phyloP scores from a whole-genome alignment of 2,113 vertebrate species.

The Rafetus swinhoei region DNA sequence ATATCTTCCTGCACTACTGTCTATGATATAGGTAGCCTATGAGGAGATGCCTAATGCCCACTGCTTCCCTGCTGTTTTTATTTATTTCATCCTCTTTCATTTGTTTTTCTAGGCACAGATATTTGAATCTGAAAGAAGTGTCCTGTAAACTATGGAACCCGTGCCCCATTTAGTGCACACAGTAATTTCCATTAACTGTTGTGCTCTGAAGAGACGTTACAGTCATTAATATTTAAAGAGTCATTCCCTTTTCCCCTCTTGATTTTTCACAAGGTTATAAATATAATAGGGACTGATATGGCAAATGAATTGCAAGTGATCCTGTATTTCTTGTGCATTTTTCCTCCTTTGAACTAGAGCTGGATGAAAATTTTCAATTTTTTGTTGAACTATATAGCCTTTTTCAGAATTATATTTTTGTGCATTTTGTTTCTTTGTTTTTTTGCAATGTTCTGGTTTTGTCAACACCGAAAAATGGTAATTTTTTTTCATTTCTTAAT shows the following conservation, averaged over 20 bases:
- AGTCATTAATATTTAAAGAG: neutral
- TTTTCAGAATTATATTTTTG: neutral
- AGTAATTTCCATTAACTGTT: slow-evolving; percentile 38
- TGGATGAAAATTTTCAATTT: neutral
- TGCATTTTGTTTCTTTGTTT: neutral
- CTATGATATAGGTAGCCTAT: neutral
- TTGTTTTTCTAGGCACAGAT: neutral
- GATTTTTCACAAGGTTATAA: neutral
- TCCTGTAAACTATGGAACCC: neutral
- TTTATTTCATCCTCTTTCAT: neutral
- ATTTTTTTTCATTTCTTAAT: neutral
- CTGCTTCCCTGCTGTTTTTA: neutral
- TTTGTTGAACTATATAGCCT: neutral
- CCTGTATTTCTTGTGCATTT: neutral
- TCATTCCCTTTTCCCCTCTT: neutral
- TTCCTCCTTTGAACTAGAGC: neutral
- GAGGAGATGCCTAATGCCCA: neutral
- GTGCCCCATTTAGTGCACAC: neutral
- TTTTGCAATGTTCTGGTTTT: neutral
- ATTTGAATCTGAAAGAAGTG: slow-evolving; percentile 1
- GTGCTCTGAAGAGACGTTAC: neutral
- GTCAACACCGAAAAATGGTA: neutral
- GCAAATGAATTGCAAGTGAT: neutral
- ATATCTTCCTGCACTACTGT: fast-evolving
- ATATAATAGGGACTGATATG: neutral